Evolutionary conservation across 2,797 vertebrate genomes (phyloP).

Genomic region (Neomorphus geoffroyi): DNA sequence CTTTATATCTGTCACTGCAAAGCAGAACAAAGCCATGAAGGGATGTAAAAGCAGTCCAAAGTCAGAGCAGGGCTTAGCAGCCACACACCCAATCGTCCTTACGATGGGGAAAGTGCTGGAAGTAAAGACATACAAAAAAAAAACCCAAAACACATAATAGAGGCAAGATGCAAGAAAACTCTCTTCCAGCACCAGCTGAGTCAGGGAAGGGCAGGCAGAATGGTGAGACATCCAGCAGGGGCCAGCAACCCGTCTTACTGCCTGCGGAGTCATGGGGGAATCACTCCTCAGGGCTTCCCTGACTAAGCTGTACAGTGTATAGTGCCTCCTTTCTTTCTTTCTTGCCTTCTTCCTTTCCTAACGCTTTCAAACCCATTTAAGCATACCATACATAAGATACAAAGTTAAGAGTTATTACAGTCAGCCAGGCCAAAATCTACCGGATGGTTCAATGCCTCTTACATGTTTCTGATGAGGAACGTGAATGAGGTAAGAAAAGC

Average conservation of each 20-base stretch:
- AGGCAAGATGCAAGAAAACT: not conserved
- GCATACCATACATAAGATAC: not conserved
- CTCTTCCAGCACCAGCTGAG: not conserved
- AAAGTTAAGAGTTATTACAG: not conserved
- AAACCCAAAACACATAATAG: not conserved
- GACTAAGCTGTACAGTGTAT: not conserved
- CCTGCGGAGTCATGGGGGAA: not conserved
- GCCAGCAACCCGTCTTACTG: not conserved
- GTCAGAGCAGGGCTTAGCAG: not conserved
- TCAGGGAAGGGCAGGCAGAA: not conserved
- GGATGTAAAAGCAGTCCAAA: not conserved
- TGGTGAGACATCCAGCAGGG: not conserved
- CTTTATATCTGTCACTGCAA: not conserved
- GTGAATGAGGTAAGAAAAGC: not conserved
- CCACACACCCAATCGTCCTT: not conserved
- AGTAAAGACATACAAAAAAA: not conserved
- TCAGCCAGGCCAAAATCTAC: not conserved
- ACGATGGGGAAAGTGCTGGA: rapidly evolving
- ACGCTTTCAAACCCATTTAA: not conserved
- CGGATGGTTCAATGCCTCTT: not conserved
- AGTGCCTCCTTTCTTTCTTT: not conserved
- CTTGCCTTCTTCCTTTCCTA: not conserved
- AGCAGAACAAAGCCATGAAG: not conserved
- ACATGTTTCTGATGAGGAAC: not conserved
- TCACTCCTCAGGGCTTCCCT: not conserved